These are phyloP conservation scores for Icerya purchasi DNA, from an alignment of 2,888 invertebrate genomes.

Conservation along the genomic window DNA sequence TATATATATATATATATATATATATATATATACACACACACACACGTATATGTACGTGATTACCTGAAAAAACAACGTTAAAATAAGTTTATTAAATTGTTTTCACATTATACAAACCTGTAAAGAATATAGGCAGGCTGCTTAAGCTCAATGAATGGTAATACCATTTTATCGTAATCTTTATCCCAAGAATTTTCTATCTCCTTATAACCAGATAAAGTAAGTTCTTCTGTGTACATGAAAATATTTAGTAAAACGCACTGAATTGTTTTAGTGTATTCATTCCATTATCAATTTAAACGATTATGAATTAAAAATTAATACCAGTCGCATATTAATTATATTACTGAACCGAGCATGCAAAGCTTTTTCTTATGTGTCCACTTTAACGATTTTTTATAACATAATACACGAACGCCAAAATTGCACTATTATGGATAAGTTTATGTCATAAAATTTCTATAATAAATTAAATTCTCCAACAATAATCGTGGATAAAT, in stretches of 20 bases:
- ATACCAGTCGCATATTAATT: background rate
- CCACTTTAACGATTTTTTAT: too few species aligned
- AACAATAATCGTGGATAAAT: too few species aligned
- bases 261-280: background rate
- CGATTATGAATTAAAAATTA: background rate
- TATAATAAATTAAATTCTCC: too few species aligned
- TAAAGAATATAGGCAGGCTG: slow-evolving; percentile 82
- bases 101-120: slow-evolving; percentile 29
- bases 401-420: too few species aligned
- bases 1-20: background rate
- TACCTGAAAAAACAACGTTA: background rate
- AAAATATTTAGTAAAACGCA: slow-evolving; percentile 17
- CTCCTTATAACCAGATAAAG: slow-evolving; percentile 40
- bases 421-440: too few species aligned
- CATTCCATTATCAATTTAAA: background rate
- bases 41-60: background rate
- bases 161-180: slow-evolving; percentile 57
- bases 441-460: too few species aligned
- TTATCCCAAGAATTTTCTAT: slow-evolving; percentile 59
- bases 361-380: too few species aligned
- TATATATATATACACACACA: background rate
- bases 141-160: slow-evolving; percentile 46
- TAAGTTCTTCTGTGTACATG: slow-evolving; percentile 51
- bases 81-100: slow-evolving; percentile 1
- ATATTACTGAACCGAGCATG: too few species aligned